Conservation (phyloP, 2,888 invertebrate genomes). For the Andrena bicolor region DNA sequence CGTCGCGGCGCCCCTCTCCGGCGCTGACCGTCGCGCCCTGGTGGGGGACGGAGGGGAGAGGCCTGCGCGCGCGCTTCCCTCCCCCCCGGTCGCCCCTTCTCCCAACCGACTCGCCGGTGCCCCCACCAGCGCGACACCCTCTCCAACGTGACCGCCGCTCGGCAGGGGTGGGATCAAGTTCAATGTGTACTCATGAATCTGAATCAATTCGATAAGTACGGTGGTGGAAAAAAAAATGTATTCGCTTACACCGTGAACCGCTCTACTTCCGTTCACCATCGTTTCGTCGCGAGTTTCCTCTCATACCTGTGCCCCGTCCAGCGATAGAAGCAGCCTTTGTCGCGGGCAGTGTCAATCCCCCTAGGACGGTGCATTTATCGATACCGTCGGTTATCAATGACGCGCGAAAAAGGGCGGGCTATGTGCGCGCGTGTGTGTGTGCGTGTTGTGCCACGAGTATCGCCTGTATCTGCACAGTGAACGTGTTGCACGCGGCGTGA, state of each 20-base stretch:
- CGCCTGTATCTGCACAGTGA: too few species aligned
- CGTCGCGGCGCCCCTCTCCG: conserved; percentile 76
- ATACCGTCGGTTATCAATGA: neutral
- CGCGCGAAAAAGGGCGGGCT: neutral
- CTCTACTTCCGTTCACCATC: conserved; percentile 36
- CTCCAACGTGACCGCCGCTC: conserved; percentile 26
- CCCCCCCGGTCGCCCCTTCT: neutral
- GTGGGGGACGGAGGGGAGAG: conserved; percentile 68
- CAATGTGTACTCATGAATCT: conserved; percentile 62
- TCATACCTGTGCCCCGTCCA: neutral
- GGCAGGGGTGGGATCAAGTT: conserved; percentile 60
- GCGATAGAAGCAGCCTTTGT: neutral
- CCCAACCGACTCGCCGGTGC: neutral
- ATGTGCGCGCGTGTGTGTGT: neutral
- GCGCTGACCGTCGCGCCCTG: conserved; percentile 56
- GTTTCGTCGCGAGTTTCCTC: neutral
- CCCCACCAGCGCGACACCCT: conserved; percentile 27
- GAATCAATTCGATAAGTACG: conserved; percentile 61
- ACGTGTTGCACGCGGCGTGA: too few species aligned
- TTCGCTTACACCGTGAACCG: conserved; percentile 34
- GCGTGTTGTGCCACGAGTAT: too few species aligned
- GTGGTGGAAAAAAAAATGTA: conserved; percentile 39
- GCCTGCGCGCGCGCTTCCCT: conserved; percentile 68
- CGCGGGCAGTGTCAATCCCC: neutral
- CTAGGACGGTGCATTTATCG: neutral